These are phyloP conservation scores for Rhagium mordax DNA, from an alignment of 2,888 invertebrate genomes.

Conservation along the genomic window DNA sequence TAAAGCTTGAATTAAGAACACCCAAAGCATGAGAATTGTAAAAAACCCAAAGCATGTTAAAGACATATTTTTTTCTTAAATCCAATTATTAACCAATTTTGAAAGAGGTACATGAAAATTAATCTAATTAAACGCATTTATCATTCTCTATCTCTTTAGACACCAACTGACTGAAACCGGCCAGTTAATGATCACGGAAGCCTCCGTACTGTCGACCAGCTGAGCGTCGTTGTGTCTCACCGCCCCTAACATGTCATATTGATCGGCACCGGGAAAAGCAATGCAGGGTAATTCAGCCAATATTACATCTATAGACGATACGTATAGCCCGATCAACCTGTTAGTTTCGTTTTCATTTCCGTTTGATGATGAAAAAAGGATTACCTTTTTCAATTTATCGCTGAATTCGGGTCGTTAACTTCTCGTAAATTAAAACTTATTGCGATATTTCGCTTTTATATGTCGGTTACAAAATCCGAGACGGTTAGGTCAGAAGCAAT, in stretches of 20 bases:
- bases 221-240: slow-evolving; percentile 20
- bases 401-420: neutral
- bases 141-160: neutral
- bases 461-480: neutral
- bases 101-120: no score
- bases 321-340: slow-evolving; percentile 10
- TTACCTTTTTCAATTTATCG: neutral
- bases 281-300: slow-evolving; percentile 9
- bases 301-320: neutral
- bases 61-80: no score
- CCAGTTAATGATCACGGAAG: neutral
- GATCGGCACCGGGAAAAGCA: slow-evolving; percentile 6
- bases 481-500: neutral
- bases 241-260: slow-evolving; percentile 14
- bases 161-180: neutral
- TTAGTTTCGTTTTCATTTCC: slow-evolving; percentile 13
- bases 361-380: neutral
- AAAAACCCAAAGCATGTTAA: no score
- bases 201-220: slow-evolving; percentile 1
- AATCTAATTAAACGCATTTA: neutral
- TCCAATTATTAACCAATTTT: no score
- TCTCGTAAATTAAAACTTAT: neutral
- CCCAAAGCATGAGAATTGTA: no score
- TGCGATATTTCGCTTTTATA: neutral
- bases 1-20: no score